Evolutionary conservation across 2,797 vertebrate genomes (phyloP).

Genomic region (Babyrousa celebensis): DNA sequence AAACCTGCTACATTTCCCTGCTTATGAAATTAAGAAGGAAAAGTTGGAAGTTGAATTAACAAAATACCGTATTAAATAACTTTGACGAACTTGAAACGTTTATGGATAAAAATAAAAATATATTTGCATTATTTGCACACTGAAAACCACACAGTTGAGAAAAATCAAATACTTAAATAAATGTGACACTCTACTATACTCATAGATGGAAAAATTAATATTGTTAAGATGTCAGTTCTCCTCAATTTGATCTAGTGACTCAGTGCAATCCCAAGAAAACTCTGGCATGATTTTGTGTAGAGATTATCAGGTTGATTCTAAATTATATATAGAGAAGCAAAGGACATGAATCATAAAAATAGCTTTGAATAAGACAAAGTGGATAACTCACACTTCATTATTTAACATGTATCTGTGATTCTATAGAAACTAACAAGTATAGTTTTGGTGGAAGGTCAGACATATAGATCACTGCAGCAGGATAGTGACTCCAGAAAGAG

Average conservation of each 20-base stretch:
- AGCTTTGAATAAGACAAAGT: constrained; percentile 13
- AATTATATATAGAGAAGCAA: constrained; percentile 6
- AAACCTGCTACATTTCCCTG: background rate
- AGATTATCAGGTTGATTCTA: constrained; percentile 4
- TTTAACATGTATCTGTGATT: background rate
- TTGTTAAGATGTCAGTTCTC: background rate
- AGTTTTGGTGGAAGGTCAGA: background rate
- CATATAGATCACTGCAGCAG: background rate
- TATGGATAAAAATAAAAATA: constrained; percentile 10
- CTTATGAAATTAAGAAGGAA: background rate
- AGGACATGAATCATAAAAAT: background rate
- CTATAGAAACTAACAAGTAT: background rate
- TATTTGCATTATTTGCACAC: background rate
- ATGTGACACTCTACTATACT: background rate
- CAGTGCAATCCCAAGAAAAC: background rate
- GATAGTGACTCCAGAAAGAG: background rate
- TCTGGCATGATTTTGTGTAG: background rate
- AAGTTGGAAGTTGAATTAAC: background rate
- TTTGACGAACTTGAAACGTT: background rate
- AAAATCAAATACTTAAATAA: constrained; percentile 21
- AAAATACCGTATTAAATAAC: background rate
- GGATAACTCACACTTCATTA: background rate
- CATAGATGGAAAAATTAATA: background rate
- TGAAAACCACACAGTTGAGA: background rate
- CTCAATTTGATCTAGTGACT: background rate